These are phyloP conservation scores for Dicranocentrus wangi DNA, from an alignment of 2,888 invertebrate species.

Conservation along the genomic window DNA sequence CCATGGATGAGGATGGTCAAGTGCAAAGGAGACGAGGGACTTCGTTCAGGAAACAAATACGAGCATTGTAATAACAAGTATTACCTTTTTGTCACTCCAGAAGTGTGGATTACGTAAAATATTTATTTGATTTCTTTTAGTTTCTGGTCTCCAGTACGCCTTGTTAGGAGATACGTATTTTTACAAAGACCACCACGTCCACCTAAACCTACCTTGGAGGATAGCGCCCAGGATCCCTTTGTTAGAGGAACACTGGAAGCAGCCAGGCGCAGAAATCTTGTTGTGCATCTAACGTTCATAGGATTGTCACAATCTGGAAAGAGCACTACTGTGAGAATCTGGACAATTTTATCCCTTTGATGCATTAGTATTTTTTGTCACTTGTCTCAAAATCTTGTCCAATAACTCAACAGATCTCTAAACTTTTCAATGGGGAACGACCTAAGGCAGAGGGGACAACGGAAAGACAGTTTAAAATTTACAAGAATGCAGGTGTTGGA, in stretches of 20 bases:
- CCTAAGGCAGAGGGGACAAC: neutral
- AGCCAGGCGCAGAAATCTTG: too few species aligned
- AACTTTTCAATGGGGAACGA: slow-evolving; percentile 44
- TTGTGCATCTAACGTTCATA: too few species aligned
- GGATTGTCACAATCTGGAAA: slow-evolving; percentile 48
- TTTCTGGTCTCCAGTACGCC: slow-evolving; percentile 31
- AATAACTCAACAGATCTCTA: slow-evolving; percentile 45
- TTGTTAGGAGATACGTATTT: slow-evolving; percentile 30
- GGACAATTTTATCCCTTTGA: neutral
- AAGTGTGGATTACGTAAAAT: too few species aligned
- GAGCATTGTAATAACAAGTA: slow-evolving; percentile 10
- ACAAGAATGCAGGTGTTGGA: slow-evolving; percentile 17
- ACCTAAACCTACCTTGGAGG: neutral
- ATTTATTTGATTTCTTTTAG: slow-evolving; percentile 23
- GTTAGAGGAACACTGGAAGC: too few species aligned
- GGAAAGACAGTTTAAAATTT: neutral
- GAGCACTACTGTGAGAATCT: slow-evolving; percentile 40
- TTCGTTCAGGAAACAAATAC: slow-evolving; percentile 13
- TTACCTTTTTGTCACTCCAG: too few species aligned
- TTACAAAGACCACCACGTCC: neutral
- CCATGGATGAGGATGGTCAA: too few species aligned
- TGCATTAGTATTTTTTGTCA: neutral
- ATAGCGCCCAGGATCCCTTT: neutral
- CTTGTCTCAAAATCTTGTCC: neutral
- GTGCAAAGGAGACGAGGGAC: neutral